Base-by-base conservation (phyloP, 2,113 vertebrate genomes). In the Uria lomvia region DNA sequence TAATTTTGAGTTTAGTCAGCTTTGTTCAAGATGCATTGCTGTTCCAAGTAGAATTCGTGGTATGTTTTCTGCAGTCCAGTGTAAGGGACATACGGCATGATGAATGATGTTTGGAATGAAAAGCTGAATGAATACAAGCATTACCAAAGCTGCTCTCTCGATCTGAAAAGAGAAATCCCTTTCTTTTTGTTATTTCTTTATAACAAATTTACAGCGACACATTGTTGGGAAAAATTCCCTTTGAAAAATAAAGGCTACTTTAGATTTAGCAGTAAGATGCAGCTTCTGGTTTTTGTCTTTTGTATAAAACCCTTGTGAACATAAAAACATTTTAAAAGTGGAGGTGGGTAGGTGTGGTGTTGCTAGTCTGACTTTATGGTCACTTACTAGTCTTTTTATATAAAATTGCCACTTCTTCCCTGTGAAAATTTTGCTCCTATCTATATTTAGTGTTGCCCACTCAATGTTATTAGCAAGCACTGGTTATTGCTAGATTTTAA, bases 41-140 rank as follows among this genome's bases (percentile, higher is more conserved):
- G 58, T 81, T 96, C 34, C 77, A 91, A 90, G 80, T 45, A 94
- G 92, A 95, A 93, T 91, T 82, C 68, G 66, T 68, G 93, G 93
- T 87, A 91, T 92, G 84, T 85, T 95, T 95, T 95, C 71, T 96
- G n/a, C 94, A 94, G 81, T 32, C 36, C 3, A 0, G 49, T 85
- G 21, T 72, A 77, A 87, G 77, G 77, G 91, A 75, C 40, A 3
- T 91, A 82, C 12, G 3, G 62, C 87, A 93, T 97, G 96, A 96
- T 96, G 92, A 94, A 97, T 96, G 94, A 53, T 96, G 93, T 97
- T 96, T 96, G 90, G 81, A 96, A 94, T 91, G 53, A 90, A 90
- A 91, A 91, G 73, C 67, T 90, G 87, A 93, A 95, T 82, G 73
- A 96, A 84, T 76, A 62, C 66, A 85, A 32, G 60, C 84, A 87